Base-by-base conservation (phyloP, 1,140 invertebrate genomes). In the Sarcophaga bullata region DNA sequence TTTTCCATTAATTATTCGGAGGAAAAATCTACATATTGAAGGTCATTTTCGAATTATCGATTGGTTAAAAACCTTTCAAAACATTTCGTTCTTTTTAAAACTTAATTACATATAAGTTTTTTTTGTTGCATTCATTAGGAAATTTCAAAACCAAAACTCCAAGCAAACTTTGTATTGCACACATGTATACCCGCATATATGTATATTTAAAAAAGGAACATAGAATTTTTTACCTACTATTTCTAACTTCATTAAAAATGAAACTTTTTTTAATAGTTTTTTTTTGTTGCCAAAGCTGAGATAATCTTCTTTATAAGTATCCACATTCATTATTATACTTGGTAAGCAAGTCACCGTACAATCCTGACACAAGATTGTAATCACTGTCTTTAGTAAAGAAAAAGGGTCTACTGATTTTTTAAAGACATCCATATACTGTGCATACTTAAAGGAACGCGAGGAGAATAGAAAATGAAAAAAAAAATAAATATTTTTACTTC, bases 311-410 rank as follows among this genome's bases (percentile, higher is more conserved):
- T 50, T 50, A 78, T 17, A 78, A 78, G 75, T 49, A 76, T 15
- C 73, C 73, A 76, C 13, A 76, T 19, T 78, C 75, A 78, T 78
- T 78, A 78, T 78, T 50, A 49, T 49, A 78, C n/a, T 78, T 52
- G 75, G 75, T 25, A 78, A 78, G 75, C 75, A 19, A 78, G 75
- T 78, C 75, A 78, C 75, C 48, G 50, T 78, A 50, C 19, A 78
- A 78, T 78, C 75, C 75, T 78, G 75, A 78, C 75, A 78, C 75
- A 50, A 78, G 75, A 78, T 78, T 78, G 25, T 25, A 78, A 78
- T 78, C 75, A 78, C 49, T 78, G 75, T 17, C 75, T 78, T 78
- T 78, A 19, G 48, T 15, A 15, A 68, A 68, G 62, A 52, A 52
- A 78, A 78, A 52, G 75, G 75, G 48, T 78, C 15, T 19, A 19